phyloP scores from a whole-genome alignment of 2,888 invertebrate species.

The Hypomecis punctinalis region DNA sequence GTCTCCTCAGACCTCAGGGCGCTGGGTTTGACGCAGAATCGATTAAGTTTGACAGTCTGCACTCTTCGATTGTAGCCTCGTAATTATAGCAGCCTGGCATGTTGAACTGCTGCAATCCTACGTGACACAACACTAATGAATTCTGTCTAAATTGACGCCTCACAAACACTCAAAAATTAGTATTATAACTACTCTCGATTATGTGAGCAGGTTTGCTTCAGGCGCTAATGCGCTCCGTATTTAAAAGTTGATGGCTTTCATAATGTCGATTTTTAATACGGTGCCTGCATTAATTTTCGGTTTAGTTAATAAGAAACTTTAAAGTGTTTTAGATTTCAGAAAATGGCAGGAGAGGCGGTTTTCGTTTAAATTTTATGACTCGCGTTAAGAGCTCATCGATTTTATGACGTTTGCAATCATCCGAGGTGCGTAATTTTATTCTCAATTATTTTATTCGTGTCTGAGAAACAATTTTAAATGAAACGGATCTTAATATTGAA shows the following conservation, averaged over 20 bases:
- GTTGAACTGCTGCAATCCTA: conserved; percentile 58
- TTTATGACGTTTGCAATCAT: conserved; percentile 18
- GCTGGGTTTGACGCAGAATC: conserved; percentile 69
- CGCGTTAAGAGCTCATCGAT: conserved; percentile 11
- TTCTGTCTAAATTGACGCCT: conserved; percentile 74
- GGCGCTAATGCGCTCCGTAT: conserved; percentile 55
- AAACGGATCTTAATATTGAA: conserved; percentile 56
- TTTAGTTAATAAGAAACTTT: conserved; percentile 43
- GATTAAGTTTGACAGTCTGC: conserved; percentile 77
- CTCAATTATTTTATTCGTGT: conserved; percentile 52
- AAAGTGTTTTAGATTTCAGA: conserved; percentile 29
- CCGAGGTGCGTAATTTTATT: conserved; percentile 24
- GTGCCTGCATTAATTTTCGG: conserved; percentile 23
- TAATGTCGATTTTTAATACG: conserved; percentile 45
- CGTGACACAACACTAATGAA: conserved; percentile 76
- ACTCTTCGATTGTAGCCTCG: conserved; percentile 69
- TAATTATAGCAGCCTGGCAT: conserved; percentile 68
- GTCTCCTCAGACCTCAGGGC: conserved; percentile 61
- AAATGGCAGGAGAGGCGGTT: conserved; percentile 21
- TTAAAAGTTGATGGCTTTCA: conserved; percentile 58
- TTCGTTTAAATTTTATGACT: conserved; percentile 20
- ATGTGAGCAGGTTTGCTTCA: conserved; percentile 49
- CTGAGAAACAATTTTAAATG: conserved; percentile 57
- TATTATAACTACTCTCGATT: conserved; percentile 64
- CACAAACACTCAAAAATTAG: conserved; percentile 64